Evolutionary conservation across 2,888 invertebrate species (phyloP), one percentile per base, ranked within the genome.

Genomic region (Brenthis hecate): DNA sequence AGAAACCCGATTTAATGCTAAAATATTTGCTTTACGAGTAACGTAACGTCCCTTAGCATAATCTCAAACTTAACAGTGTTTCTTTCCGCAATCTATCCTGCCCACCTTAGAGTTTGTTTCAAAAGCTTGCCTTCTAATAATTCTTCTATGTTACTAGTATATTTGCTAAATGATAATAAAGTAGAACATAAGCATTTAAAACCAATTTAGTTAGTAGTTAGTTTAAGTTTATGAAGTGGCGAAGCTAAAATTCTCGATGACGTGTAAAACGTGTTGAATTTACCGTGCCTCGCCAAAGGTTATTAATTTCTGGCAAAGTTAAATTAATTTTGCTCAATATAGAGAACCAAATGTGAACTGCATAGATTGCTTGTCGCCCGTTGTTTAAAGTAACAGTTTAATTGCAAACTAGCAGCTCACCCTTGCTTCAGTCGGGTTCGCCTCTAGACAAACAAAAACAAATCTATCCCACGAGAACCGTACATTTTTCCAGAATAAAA

Each of bases 261-360:
- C 28, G 51, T 36, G 32, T 51, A 51, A 51, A 8, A 61, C 61
- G 32, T 47, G 23, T 51, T 62, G 61, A 36, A 13, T 53, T 62
- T 53, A 43, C 36, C 6, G 3, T 53, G 36, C 13, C 32, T 14
- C 19, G 1, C n/a, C 14, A 36, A 51, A 16, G 19, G 62, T 53
- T 62, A 13, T 19, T 53, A 62, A 53, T 51, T 62, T 62, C 61
- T 51, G 47, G 36, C 8, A 61, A 36, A 62, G 19, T 43, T 61
- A 36, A 51, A 61, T 61, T 61, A 36, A 53, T 51, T 53, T 50
- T 36, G 53, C 53, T 61, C 36, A 61, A 53, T 53, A 53, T 19
- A 53, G 51, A 32, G 19, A 32, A 3, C 16, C 51, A n/a, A 58
- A 47, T 58, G 11, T 43, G 23, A 58, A 36, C 36, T 51, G 13